Evolutionary conservation across 2,113 vertebrate species (phyloP), one percentile per base, ranked within the genome.

Genomic region (Sturnira hondurensis): DNA sequence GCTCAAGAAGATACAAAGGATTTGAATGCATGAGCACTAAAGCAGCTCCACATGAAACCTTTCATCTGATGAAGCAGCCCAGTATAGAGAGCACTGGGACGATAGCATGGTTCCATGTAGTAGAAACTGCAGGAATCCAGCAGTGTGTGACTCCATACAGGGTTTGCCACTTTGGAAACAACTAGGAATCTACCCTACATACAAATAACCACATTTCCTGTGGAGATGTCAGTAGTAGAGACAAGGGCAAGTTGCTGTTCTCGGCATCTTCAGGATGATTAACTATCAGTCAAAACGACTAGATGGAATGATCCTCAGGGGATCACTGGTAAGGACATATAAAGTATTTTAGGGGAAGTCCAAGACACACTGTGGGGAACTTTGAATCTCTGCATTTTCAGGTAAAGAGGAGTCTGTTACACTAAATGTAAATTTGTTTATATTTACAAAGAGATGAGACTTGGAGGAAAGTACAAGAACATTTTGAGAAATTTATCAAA

Each of bases 401-500:
- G n/a, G 38, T 26, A 61, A 89, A 36, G 31, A n/a, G 68, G 38
- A 85, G 31, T 56, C n/a, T 36, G 5, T 74, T 33, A 63, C 41
- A 50, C 36, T 74, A 78, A 88, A 20, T 33, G 9, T n/a, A 24
- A 76, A 50, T 77, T 91, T 63, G 31, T 93, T 86, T 83, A 70
- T 67, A 74, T 67, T 89, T 28, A 85, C 77, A 73, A 19, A n/a
- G 2, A 65, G 70, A 78, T 78, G 33, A 82, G 36, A 86, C 47
- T 36, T 31, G 4, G 36, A 71, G 58, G 8, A 36, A 47, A 86
- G 45, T 26, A 86, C 10, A 94, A 28, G 20, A 11, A 74, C 45
- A 68, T 93, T 94, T 82, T 80, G 65, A 70, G 31, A 84, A 94
- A 63, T 56, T 89, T 5, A 28, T 77, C 41, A 77, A 68, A 94